A percentile compares a stretch with the other conserved stretches of the same genome.
These are phyloP conservation scores for Trichogramma evanescens DNA, from an alignment of 2,888 invertebrate genomes.

Conservation along the genomic window DNA sequence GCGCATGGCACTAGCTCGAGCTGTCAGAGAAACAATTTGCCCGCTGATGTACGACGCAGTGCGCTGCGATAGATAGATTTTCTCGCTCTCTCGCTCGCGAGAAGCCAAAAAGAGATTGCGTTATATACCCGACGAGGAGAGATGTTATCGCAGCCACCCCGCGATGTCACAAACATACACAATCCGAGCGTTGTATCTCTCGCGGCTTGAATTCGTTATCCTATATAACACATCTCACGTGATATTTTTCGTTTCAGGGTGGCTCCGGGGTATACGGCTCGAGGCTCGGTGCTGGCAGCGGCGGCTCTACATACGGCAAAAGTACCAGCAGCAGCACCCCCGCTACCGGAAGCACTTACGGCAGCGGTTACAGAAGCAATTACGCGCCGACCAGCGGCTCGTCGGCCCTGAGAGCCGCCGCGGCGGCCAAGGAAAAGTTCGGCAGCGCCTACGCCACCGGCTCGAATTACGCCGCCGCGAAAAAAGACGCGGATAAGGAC, in stretches of 20 bases:
- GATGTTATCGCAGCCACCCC: too few species aligned
- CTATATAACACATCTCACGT: not conserved
- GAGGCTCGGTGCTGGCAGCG: conserved; percentile 14
- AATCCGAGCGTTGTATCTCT: too few species aligned
- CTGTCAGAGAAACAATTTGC: too few species aligned
- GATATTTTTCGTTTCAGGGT: conserved; percentile 30
- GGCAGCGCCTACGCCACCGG: conserved; percentile 22
- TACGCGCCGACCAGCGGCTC: conserved; percentile 31
- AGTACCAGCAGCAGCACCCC: conserved; percentile 24
- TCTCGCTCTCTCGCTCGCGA: too few species aligned
- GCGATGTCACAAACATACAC: too few species aligned
- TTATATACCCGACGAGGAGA: too few species aligned
- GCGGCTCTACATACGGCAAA: conserved; percentile 29
- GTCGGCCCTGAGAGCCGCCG: conserved; percentile 28
- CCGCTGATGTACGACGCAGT: too few species aligned
- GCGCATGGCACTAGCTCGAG: too few species aligned
- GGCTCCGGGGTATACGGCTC: conserved; percentile 37
- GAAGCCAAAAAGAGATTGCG: too few species aligned
- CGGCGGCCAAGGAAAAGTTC: conserved; percentile 33
- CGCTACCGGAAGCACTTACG: conserved; percentile 31
- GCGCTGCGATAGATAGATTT: too few species aligned
- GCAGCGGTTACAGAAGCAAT: conserved; percentile 35
- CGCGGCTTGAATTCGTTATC: too few species aligned
- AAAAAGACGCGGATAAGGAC: conserved; percentile 34
- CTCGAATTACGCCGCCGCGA: conserved; percentile 18